Conservation (phyloP, 2,113 vertebrate species). For the Gnathonemus echidnorhynchus region DNA sequence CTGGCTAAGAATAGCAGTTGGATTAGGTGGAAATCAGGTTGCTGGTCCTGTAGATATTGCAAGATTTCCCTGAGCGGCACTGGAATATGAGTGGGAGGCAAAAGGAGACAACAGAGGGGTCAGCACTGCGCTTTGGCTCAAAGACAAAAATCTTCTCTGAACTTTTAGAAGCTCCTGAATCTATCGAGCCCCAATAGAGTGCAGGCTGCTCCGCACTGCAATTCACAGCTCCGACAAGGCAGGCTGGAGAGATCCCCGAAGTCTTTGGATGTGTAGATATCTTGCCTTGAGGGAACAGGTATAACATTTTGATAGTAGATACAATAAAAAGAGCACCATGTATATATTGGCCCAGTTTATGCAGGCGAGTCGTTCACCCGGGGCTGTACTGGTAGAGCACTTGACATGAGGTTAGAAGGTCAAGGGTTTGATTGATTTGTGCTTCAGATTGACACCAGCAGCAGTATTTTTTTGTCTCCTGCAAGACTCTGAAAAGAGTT, state of each 20-base stretch:
- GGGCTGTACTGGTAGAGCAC: not conserved
- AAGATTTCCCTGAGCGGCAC: conserved; percentile 43
- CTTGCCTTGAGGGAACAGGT: not conserved
- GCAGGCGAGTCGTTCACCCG: not conserved
- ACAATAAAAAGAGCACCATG: not conserved
- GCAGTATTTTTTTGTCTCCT: not conserved
- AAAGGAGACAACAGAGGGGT: not conserved
- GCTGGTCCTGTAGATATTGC: conserved; percentile 52
- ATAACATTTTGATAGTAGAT: not conserved
- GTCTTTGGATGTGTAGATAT: not conserved
- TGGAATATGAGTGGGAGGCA: conserved; percentile 30
- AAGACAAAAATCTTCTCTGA: conserved; percentile 8
- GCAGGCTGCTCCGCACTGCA: not conserved
- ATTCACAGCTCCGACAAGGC: not conserved
- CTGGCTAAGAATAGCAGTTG: not conserved
- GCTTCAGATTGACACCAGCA: not conserved
- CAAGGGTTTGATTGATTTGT: not conserved
- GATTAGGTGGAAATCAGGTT: conserved; percentile 45
- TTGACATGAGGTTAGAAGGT: not conserved
- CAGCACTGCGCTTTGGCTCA: not conserved
- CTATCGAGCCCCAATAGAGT: not conserved
- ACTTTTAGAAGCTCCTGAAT: not conserved
- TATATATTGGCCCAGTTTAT: not conserved
- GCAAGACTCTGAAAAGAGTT: not conserved
- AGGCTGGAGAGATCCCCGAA: not conserved